Base-by-base conservation (phyloP, 1,140 invertebrate genomes). In the Ceratina australensis region DNA sequence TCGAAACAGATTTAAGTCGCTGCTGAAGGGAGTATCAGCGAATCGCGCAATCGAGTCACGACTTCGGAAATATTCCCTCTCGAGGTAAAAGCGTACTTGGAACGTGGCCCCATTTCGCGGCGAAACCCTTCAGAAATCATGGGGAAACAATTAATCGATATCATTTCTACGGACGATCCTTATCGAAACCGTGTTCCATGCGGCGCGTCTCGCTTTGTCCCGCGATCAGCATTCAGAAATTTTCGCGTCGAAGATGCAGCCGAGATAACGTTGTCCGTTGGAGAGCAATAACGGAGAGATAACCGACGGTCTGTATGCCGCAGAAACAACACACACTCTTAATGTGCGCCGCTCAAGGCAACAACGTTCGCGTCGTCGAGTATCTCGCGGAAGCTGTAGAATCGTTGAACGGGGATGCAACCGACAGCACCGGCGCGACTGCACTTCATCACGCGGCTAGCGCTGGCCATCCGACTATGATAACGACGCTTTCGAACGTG, bases 291-390 rank as follows among this genome's bases (percentile, higher is more conserved):
- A 42, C 33, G 33, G 33, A 42, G 20, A 22, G 24, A 15, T 50
- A 54, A 52, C 5, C 13, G 5, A 8, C 16, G 42, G 56, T 68
- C 28, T 79, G 28, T 87, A 72, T 78, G 73, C 22, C 57, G 18
- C 68, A 96, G 95, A 95, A 96, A 93, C 93, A 95, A 72, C 93
- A 95, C 81, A 94, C 94, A 1, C 89, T 96, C 26, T 86, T 96
- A 67, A 95, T 95, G 92, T 96, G 95, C 82, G 95, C 95, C 4
- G 93, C 94, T 13, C 93, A 94, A 67, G 95, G 95, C 82, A 95
- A 94, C 85, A 93, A 94, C 87, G 80, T 94, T 82, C 93, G 93
- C 24, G 94, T 96, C 13, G 93, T 94, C 0, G 91, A 92, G 47
- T 96, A 95, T 85, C 89, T 96, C 77, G 76, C 93, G 8, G 93